A percentile compares a stretch with the other conserved stretches of the same genome.
phyloP scores from a whole-genome alignment of 2,888 invertebrate genomes.

The Mythimna albipuncta region DNA sequence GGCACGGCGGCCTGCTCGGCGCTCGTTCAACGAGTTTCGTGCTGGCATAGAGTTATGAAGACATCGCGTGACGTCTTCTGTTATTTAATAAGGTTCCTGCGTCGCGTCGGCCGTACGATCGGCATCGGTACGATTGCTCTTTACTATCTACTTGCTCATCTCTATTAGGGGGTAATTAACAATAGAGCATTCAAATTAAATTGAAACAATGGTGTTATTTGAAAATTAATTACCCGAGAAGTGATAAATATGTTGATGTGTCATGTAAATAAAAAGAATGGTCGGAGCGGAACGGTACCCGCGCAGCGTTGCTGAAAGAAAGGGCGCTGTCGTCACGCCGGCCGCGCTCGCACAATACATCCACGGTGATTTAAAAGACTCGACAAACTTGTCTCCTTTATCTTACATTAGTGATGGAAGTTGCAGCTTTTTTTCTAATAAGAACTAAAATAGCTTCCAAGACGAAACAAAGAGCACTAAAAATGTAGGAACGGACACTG shows the following conservation, averaged over 20 bases:
- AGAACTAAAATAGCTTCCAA: conserved; percentile 8
- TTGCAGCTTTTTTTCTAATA: conserved; percentile 72
- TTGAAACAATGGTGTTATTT: conserved; percentile 80
- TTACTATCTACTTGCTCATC: conserved; percentile 57
- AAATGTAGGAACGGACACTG: not conserved
- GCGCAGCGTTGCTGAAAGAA: conserved; percentile 73
- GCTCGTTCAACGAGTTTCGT: conserved; percentile 72
- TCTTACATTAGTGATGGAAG: conserved; percentile 82
- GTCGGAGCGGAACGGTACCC: conserved; percentile 80
- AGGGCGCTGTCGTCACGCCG: conserved; percentile 82
- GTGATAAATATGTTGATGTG: conserved; percentile 86
- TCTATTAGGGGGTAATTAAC: conserved; percentile 57
- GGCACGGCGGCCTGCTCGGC: not conserved
- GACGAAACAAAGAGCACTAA: conserved; percentile 6
- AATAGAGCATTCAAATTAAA: conserved; percentile 57
- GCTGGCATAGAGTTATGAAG: conserved; percentile 72
- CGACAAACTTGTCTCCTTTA: conserved; percentile 82
- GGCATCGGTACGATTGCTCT: conserved; percentile 68
- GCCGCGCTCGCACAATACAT: conserved; percentile 81
- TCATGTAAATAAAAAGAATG: conserved; percentile 84
- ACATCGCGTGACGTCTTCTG: conserved; percentile 82
- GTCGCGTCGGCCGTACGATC: conserved; percentile 49
- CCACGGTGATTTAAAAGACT: conserved; percentile 80
- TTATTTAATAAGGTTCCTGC: conserved; percentile 80
- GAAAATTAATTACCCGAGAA: conserved; percentile 86